These are phyloP conservation scores for Apistogramma diplotaenia DNA, from an alignment of 2,113 vertebrate genomes.

Conservation along the genomic window DNA sequence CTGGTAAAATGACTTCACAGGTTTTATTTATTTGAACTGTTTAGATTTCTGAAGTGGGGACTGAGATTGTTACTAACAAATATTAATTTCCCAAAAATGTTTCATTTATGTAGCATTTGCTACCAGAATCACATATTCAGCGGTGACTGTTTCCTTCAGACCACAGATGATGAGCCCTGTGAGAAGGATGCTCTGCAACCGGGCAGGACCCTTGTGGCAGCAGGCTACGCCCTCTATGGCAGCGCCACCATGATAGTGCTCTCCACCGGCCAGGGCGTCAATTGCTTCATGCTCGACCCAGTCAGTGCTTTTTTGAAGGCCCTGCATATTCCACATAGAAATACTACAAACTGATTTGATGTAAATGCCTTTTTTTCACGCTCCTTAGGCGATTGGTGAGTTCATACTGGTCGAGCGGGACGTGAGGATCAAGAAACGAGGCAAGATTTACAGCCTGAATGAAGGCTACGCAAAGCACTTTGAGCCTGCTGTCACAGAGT, in stretches of 20 bases:
- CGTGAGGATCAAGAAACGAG: conserved; percentile 93
- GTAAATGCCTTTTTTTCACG: too few relatives aligned
- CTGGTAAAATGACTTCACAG: neutral
- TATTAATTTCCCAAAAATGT: neutral
- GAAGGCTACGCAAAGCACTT: conserved; percentile 95
- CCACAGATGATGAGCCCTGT: conserved; percentile 77
- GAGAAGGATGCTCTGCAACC: conserved; percentile 90
- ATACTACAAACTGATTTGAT: neutral
- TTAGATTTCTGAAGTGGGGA: neutral
- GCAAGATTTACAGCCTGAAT: conserved; percentile 96
- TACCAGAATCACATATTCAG: neutral
- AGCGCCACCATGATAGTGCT: conserved; percentile 97
- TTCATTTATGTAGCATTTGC: neutral
- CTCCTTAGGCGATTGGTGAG: conserved; percentile 88
- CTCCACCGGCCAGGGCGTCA: conserved; percentile 87
- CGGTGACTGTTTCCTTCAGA: conserved; percentile 59
- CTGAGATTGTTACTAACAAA: neutral
- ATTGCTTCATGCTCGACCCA: conserved; percentile 98
- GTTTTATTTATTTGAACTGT: neutral
- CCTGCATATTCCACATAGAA: fast-evolving
- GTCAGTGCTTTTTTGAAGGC: conserved; percentile 58
- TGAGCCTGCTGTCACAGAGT: conserved; percentile 87
- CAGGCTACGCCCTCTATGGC: conserved; percentile 94
- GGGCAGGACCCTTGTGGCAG: conserved; percentile 89
- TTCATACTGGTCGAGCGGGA: conserved; percentile 92